These are phyloP conservation scores for Osmoderma eremita DNA, from an alignment of 2,888 invertebrate genomes.

Conservation along the genomic window DNA sequence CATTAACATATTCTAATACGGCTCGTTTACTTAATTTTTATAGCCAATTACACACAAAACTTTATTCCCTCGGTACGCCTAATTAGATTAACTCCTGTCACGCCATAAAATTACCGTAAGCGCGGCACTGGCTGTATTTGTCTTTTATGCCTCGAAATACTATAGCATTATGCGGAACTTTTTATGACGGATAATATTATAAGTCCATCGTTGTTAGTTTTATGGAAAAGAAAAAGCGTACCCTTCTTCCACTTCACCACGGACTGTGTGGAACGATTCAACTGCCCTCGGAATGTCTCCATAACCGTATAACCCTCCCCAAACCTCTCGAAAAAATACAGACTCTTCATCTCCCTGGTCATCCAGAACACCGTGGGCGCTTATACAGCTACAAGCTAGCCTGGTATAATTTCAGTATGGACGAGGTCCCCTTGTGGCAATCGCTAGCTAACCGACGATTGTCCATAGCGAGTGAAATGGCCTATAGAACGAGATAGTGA, in stretches of 20 bases:
- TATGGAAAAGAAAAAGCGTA: constrained; percentile 59
- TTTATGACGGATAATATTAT: constrained; percentile 52
- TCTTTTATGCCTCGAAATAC: constrained; percentile 24
- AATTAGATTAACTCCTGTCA: constrained; percentile 38
- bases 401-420: constrained; percentile 60
- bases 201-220: constrained; percentile 58
- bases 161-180: constrained; percentile 34
- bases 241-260: constrained; percentile 47
- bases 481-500: constrained; percentile 60
- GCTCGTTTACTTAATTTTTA: constrained; percentile 39
- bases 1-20: constrained; percentile 40
- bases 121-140: constrained; percentile 32
- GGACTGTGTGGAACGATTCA: constrained; percentile 58
- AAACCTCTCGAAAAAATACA: constrained; percentile 15
- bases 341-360: background rate
- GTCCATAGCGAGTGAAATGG: constrained; percentile 60
- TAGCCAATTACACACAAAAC: constrained; percentile 36
- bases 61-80: constrained; percentile 35
- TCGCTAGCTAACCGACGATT: constrained; percentile 61
- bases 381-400: constrained; percentile 54
- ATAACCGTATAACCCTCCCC: constrained; percentile 57
- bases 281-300: constrained; percentile 59
- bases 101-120: constrained; percentile 36
- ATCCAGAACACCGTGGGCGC: constrained; percentile 47
- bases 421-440: constrained; percentile 58